Evolutionary conservation across 2,888 invertebrate species (phyloP), one percentile per base, ranked within the genome.

Genomic region (Plutella xylostella): DNA sequence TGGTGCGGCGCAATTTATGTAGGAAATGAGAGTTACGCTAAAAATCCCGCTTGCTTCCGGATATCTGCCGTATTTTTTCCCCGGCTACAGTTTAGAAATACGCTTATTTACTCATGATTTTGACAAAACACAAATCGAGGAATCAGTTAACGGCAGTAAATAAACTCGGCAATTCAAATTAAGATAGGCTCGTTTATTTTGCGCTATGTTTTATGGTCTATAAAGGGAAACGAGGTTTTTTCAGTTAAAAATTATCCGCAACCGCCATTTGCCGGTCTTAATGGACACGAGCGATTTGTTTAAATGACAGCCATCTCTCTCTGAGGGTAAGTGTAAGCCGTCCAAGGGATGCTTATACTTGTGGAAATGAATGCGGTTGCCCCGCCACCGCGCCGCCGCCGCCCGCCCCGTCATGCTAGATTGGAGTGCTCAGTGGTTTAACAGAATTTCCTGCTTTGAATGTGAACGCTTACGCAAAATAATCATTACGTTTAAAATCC

Each of bases 211-310:
- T 25, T 25, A 34, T 17, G 33, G 14, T 15, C 1, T 4, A 15
- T 6, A 4, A 34, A 17, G 11, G 17, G 15, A 17, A 7, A 34
- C 7, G 34, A 34, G 9, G 34, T 38, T 38, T n/a, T 21, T 20
- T 21, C 21, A 20, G 5, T 14, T 34, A 15, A 15, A 12, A n/a
- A 5, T 38, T n/a, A 12, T 1, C 37, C 20, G 20, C 12, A 14
- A 20, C 14, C 12, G 20, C 20, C 34, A 34, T 15, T 34, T 15
- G 9, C 33, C 33, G 12, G 12, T 25, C 35, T 15, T 43, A 44
- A 44, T 44, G 44, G 44, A 44, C 38, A 28, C 18, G 31, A 38
- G 44, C 44, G 38, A 44, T 44, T 44, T 38, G 20, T 20, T 15
- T 19, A 38, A 44, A 44, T 30, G 44, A 44, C 38, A 35, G 28